Evolutionary conservation across 2,888 invertebrate species (phyloP), one percentile per base, ranked within the genome.

Genomic region (Amiota mariae): DNA sequence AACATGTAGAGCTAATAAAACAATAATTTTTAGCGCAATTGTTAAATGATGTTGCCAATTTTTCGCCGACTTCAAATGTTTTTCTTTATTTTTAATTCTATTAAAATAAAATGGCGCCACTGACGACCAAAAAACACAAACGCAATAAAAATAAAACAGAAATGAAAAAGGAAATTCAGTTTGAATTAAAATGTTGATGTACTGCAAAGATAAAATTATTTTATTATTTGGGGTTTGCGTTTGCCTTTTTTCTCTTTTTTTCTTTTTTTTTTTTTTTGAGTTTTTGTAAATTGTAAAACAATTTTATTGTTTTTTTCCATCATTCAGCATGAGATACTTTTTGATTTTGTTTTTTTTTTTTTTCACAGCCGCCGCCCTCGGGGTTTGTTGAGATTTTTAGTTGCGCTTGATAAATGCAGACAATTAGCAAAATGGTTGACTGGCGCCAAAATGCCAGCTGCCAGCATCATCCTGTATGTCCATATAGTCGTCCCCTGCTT

Each of bases 351-450:
- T 15, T 15, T 54, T 54, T n/a, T 54, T n/a, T 3, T 54, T 54
- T n/a, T 8, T 15, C 54, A 54, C 54, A 8, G 54, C 54, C 54
- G 47, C 73, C 75, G 70, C 18, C 70, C 74, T 68, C 72, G 77
- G 71, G 70, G 67, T 79, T 77, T n/a, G 75, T 68, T 72, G 75
- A 70, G 70, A 71, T 79, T 79, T 54, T 70, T 72, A 72, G 77
- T 77, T 73, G 72, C 71, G 75, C 81, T 82, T 82, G 82, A 85
- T 79, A 84, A 85, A 84, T 84, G 85, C 82, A 80, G 81, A 84
- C 85, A 85, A 85, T 82, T 85, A 84, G 84, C 84, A 75, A 84
- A 85, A 82, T 82, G 79, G 78, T 80, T 77, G 75, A 79, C 72
- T 81, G 82, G 85, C 84, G 85, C 82, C 84, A 83, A 75, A 66